Percentiles rank a stretch among this genome's conserved stretches.
Conservation (phyloP, 2,888 invertebrate species). For the Odontocolon sp. region DNA sequence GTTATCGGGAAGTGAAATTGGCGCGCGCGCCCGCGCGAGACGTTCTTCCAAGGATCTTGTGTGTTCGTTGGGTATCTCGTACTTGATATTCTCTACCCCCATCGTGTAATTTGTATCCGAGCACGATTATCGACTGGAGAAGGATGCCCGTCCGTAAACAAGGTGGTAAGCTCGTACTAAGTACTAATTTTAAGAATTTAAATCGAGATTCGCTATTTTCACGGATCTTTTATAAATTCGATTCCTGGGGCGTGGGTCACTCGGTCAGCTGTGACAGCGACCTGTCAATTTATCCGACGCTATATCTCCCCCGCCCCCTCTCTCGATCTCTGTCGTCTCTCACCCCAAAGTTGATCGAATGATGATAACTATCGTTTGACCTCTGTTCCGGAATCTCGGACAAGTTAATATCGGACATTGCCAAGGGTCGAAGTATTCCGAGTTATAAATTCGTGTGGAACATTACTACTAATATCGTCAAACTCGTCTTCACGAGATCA, state of each 20-base stretch:
- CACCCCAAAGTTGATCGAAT: conserved; percentile 11
- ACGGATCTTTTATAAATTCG: conserved; percentile 3
- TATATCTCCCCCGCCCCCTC: not conserved
- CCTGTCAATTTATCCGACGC: conserved; percentile 36
- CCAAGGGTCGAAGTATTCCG: conserved; percentile 5
- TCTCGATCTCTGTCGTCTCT: not conserved
- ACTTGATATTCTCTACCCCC: conserved; percentile 34
- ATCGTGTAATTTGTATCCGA: conserved; percentile 30
- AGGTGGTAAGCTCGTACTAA: conserved; percentile 83
- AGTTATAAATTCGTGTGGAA: not conserved
- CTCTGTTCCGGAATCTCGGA: conserved; percentile 38
- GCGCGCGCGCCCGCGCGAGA: not conserved
- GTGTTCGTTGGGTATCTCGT: conserved; percentile 19
- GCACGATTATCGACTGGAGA: conserved; percentile 47
- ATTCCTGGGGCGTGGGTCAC: conserved; percentile 47
- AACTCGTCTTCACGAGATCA: not conserved
- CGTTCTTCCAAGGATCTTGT: not conserved
- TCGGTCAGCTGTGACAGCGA: conserved; percentile 57
- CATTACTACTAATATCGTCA: not conserved
- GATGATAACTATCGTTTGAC: conserved; percentile 41
- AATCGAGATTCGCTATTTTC: too few species aligned
- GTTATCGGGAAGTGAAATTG: not conserved
- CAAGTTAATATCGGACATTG: conserved; percentile 21
- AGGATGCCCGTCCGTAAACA: conserved; percentile 89
- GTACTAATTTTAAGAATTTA: conserved; percentile 47